A percentile compares a stretch with the other conserved stretches of the same genome.
Conservation (phyloP, 1,140 invertebrate genomes). For the Cydia pomonella region DNA sequence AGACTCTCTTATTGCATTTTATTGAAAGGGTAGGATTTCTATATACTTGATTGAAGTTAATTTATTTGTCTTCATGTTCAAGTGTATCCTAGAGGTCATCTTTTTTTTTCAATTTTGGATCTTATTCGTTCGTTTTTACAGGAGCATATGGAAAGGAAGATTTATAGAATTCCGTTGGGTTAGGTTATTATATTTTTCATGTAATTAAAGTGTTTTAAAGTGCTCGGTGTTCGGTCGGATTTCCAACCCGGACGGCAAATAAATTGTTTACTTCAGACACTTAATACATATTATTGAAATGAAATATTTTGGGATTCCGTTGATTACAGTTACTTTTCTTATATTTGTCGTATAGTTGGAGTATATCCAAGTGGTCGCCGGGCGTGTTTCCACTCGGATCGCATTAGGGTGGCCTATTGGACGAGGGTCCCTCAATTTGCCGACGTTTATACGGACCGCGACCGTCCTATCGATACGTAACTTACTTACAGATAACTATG, state of each 20-base stretch:
- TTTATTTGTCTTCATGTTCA: neutral
- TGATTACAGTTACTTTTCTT: neutral
- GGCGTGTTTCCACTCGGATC: slow-evolving; percentile 50
- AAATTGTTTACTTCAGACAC: slow-evolving; percentile 23
- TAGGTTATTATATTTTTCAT: slow-evolving; percentile 11
- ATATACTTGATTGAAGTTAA: neutral
- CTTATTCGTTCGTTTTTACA: too few species aligned
- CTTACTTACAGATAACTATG: slow-evolving; percentile 54
- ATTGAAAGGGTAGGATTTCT: neutral
- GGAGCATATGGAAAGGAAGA: too few species aligned
- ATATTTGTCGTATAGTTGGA: slow-evolving; percentile 23
- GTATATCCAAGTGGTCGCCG: slow-evolving; percentile 37
- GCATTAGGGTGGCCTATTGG: slow-evolving; percentile 45
- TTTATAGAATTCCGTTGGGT: neutral
- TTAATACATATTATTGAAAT: neutral
- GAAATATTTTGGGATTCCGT: neutral
- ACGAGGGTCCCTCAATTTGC: slow-evolving; percentile 60
- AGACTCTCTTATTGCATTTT: neutral
- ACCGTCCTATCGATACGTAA: slow-evolving; percentile 49
- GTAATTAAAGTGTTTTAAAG: slow-evolving; percentile 7
- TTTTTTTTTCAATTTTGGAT: too few species aligned
- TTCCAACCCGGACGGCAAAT: slow-evolving; percentile 47
- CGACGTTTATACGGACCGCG: slow-evolving; percentile 52
- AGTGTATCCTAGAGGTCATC: neutral
- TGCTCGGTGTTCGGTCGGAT: slow-evolving; percentile 10